Evolutionary conservation across 1,140 invertebrate genomes (phyloP).

Genomic region (Macrostomum lignano): DNA sequence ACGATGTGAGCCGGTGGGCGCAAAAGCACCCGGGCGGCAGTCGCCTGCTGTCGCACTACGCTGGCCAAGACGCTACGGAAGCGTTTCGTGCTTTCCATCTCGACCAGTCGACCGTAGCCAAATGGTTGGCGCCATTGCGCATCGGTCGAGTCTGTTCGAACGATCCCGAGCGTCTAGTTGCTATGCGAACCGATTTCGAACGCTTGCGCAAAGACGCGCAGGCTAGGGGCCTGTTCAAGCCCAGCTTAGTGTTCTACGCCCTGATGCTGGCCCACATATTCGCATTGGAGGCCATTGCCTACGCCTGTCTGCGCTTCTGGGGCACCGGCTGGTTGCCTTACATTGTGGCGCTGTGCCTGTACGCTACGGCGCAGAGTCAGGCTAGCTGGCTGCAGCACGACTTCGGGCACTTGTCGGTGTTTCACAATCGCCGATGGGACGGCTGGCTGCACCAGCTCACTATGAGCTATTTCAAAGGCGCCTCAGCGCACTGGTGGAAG

Average conservation of each 20-base stretch:
- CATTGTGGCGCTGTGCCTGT: constrained; percentile 12
- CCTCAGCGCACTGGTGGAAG: constrained; percentile 27
- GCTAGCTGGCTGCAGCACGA: constrained; percentile 27
- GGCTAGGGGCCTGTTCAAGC: constrained; percentile 14
- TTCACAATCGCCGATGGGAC: constrained; percentile 14
- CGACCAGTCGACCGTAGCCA: neutral
- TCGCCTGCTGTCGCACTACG: constrained; percentile 18
- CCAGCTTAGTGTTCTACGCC: constrained; percentile 16
- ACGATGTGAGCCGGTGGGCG: constrained; percentile 20
- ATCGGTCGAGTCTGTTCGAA: neutral
- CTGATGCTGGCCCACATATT: constrained; percentile 16
- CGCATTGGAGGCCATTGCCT: constrained; percentile 14
- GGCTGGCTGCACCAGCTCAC: constrained; percentile 17
- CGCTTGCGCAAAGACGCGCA: constrained; percentile 13
- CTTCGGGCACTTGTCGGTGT: constrained; percentile 25
- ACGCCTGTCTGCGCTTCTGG: constrained; percentile 15
- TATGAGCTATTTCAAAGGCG: constrained; percentile 11
- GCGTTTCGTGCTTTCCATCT: constrained; percentile 1
- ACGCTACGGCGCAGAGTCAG: constrained; percentile 19
- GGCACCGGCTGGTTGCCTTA: constrained; percentile 18
- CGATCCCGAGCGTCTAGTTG: neutral
- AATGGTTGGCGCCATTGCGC: neutral
- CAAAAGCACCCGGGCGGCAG: constrained; percentile 23
- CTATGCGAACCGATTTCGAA: constrained; percentile 12
- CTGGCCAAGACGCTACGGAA: constrained; percentile 21